Evolutionary conservation across 2,113 vertebrate genomes (phyloP).

Genomic region (Hippopotamus amphibius): DNA sequence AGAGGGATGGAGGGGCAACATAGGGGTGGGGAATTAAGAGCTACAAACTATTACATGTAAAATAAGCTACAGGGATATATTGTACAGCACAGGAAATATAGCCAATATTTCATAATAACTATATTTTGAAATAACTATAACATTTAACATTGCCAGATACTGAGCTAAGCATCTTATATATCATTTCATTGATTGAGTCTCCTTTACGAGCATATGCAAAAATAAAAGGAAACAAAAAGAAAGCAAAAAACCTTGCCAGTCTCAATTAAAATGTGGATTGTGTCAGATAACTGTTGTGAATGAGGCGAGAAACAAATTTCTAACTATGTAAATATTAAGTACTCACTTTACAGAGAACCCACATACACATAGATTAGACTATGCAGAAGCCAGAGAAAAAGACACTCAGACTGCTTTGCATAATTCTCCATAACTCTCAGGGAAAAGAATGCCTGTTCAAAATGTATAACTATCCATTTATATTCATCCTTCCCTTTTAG

Average conservation of each 20-base stretch:
- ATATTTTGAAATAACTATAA: neutral
- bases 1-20: neutral
- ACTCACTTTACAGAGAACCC: neutral
- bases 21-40: neutral
- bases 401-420: neutral
- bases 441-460: neutral
- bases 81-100: neutral
- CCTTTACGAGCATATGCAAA: constrained; percentile 14
- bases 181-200: neutral
- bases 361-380: neutral
- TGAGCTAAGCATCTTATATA: neutral
- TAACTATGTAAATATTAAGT: neutral
- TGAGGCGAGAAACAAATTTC: neutral
- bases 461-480: neutral
- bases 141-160: neutral
- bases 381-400: neutral
- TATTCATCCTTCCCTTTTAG: neutral
- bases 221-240: neutral
- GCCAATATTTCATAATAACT: neutral
- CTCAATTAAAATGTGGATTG: neutral
- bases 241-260: neutral
- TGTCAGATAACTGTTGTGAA: neutral
- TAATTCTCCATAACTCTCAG: neutral
- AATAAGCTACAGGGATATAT: neutral
- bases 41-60: neutral